Conservation (phyloP, 2,113 vertebrate species). For the Thomomys bottae region DNA sequence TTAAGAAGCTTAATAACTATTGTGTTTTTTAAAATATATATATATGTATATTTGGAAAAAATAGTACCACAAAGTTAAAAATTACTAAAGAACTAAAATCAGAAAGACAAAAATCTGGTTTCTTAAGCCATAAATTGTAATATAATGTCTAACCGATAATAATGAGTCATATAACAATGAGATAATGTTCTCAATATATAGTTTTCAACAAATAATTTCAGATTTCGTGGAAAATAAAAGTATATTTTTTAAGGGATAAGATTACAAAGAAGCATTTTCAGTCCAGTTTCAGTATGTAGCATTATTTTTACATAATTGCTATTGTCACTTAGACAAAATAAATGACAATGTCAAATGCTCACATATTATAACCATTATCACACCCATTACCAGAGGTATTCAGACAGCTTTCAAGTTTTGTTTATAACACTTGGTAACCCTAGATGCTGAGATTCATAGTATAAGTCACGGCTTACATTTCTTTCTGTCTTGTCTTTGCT, state of each 20-base stretch:
- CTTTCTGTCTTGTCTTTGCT: not conserved
- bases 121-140: not conserved
- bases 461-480: no score
- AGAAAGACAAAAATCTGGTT: not conserved
- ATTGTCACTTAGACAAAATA: not conserved
- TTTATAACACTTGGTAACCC: not conserved
- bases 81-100: not conserved
- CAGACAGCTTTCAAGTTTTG: not conserved
- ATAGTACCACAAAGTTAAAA: not conserved
- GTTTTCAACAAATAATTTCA: not conserved
- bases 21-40: no score
- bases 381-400: not conserved
- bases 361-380: not conserved
- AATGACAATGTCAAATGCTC: not conserved
- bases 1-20: not conserved
- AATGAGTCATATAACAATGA: not conserved
- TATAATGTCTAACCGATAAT: not conserved
- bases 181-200: not conserved
- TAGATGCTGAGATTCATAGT: not conserved
- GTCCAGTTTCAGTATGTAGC: not conserved
- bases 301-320: not conserved
- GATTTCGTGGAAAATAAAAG: not conserved
- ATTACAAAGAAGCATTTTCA: not conserved
- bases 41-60: not conserved
- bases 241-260: not conserved